A percentile compares a stretch with the other conserved stretches of the same genome.
Evolutionary conservation across 2,888 invertebrate species (phyloP).

Genomic region (Drosophila emarginata): DNA sequence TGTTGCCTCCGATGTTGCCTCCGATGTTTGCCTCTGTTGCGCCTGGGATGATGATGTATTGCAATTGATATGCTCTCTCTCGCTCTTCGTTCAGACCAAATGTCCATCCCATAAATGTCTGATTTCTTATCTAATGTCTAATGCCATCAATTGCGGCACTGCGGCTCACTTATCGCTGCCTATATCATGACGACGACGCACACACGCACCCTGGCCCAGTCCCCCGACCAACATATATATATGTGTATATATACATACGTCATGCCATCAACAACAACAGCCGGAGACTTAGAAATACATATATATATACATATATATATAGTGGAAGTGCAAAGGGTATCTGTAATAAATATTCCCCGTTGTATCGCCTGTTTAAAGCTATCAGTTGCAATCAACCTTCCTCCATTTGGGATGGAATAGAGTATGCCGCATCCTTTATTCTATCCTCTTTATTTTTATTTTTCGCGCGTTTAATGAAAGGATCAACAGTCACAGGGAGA

Average conservation of each 20-base stretch:
- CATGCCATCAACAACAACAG: slow-evolving; percentile 30
- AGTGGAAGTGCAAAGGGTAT: slow-evolving; percentile 50
- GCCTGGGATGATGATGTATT: slow-evolving; percentile 12
- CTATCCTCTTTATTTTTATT: neutral
- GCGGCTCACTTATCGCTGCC: slow-evolving; percentile 61
- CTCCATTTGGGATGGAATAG: neutral
- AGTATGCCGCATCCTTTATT: neutral
- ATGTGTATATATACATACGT: no score
- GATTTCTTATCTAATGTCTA: slow-evolving; percentile 79
- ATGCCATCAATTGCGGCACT: slow-evolving; percentile 78
- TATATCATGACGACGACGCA: slow-evolving; percentile 64
- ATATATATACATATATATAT: neutral
- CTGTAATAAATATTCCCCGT: slow-evolving; percentile 33
- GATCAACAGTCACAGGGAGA: neutral
- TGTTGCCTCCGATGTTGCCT: no score
- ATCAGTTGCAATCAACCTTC: slow-evolving; percentile 33
- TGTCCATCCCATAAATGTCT: slow-evolving; percentile 62
- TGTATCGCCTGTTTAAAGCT: slow-evolving; percentile 2
- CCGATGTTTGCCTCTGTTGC: no score
- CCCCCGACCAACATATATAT: neutral
- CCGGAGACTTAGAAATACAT: neutral
- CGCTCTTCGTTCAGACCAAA: neutral
- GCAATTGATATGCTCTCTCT: slow-evolving; percentile 19
- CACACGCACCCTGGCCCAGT: slow-evolving; percentile 43
- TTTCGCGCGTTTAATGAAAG: neutral